phyloP scores from a whole-genome alignment of 2,888 invertebrate species.

The Anthrax anthrax region DNA sequence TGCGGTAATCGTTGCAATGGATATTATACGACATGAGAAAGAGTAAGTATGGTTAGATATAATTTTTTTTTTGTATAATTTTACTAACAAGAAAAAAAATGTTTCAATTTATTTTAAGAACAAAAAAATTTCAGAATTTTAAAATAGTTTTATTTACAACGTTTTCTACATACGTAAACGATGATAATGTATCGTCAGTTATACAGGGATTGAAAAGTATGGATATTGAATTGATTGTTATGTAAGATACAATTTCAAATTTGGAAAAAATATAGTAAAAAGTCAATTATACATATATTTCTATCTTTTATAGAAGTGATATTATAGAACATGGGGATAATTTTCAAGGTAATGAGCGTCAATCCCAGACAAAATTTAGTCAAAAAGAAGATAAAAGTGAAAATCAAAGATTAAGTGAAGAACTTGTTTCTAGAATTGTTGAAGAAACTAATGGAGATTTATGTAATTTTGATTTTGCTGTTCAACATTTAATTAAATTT shows the following conservation, averaged over 20 bases:
- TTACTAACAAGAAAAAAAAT: neutral
- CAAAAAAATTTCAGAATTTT: constrained; percentile 30
- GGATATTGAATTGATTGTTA: constrained; percentile 45
- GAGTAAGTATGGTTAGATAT: too few relatives aligned
- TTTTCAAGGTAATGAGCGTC: neutral
- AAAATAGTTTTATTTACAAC: constrained; percentile 53
- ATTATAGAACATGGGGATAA: constrained; percentile 21
- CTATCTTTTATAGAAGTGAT: constrained; percentile 18
- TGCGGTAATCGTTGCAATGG: constrained; percentile 42
- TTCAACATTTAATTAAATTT: constrained; percentile 43
- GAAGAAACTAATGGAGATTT: constrained; percentile 35
- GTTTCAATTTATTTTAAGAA: too few relatives aligned
- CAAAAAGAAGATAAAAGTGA: constrained; percentile 7
- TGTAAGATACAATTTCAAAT: constrained; percentile 43
- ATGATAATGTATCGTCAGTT: constrained; percentile 38
- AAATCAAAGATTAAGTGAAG: constrained; percentile 22
- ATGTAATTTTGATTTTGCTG: constrained; percentile 44
- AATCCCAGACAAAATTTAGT: constrained; percentile 5
- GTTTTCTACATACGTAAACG: constrained; percentile 38
- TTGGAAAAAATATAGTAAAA: constrained; percentile 17
- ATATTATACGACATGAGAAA: constrained; percentile 34
- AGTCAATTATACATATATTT: neutral
- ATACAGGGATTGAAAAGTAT: constrained; percentile 41
- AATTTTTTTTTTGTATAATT: constrained; percentile 2
- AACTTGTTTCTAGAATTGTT: constrained; percentile 32